Conservation (phyloP, 1,140 invertebrate species). For the Vanessa tameamea region DNA sequence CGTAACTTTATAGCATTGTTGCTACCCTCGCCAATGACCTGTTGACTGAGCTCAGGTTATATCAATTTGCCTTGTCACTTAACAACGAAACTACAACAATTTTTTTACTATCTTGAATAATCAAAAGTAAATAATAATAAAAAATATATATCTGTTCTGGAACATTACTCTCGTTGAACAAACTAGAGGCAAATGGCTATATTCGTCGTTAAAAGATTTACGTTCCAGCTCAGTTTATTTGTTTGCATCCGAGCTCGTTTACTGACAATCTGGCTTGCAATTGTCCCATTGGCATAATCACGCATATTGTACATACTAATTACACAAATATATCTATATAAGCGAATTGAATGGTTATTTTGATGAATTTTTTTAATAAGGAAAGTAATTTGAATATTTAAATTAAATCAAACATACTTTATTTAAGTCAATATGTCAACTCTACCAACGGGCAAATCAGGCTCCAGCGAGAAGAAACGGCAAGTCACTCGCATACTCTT, state of each 20-base stretch:
- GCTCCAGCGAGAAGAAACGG: too few species aligned
- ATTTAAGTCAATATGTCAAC: background rate
- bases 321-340: background rate
- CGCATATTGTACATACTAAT: background rate
- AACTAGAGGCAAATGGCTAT: too few species aligned
- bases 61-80: slow-evolving; percentile 12
- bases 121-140: too few species aligned
- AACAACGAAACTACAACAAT: background rate
- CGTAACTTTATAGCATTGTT: slow-evolving; percentile 61
- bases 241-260: slow-evolving; percentile 4
- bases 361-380: too few species aligned
- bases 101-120: too few species aligned
- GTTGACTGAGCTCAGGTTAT: slow-evolving; percentile 32
- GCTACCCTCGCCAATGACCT: slow-evolving; percentile 56
- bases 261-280: slow-evolving; percentile 22
- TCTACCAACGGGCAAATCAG: too few species aligned
- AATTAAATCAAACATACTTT: background rate
- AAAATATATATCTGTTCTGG: too few species aligned
- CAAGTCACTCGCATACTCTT: too few species aligned
- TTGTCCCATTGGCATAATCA: slow-evolving; percentile 11
- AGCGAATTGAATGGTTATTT: too few species aligned
- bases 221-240: background rate
- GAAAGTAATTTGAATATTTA: too few species aligned
- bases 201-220: background rate
- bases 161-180: too few species aligned